These are phyloP conservation scores for Drosophila anceps DNA, from an alignment of 2,888 invertebrate genomes.

Conservation along the genomic window DNA sequence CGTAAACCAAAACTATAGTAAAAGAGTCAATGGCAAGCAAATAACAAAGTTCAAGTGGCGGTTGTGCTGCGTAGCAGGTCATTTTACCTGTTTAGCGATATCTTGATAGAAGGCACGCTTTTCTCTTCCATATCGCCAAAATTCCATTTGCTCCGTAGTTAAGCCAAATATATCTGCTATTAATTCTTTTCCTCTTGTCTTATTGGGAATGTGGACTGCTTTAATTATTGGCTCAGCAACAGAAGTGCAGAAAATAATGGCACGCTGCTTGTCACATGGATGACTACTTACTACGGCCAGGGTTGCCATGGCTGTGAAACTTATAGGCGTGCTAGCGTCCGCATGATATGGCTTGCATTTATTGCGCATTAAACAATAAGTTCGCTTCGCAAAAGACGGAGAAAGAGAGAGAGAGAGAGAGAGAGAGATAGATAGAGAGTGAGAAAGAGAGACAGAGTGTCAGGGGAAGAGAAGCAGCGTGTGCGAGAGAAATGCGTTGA, in stretches of 20 bases:
- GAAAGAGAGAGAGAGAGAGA: not conserved
- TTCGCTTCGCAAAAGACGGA: not conserved
- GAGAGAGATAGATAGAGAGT: not conserved
- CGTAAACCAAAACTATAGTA: slow-evolving; percentile 17
- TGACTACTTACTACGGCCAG: slow-evolving; percentile 9
- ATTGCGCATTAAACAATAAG: not conserved
- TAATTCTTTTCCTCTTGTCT: not conserved
- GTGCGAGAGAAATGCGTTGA: not conserved
- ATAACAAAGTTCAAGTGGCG: slow-evolving; percentile 62
- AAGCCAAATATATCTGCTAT: slow-evolving; percentile 52
- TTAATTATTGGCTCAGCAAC: slow-evolving; percentile 48
- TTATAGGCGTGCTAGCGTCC: not conserved
- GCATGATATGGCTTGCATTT: not conserved
- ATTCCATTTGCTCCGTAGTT: slow-evolving; percentile 70
- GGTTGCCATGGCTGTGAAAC: not conserved
- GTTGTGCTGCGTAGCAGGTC: slow-evolving; percentile 55
- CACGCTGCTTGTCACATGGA: slow-evolving; percentile 41
- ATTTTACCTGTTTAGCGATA: slow-evolving; percentile 42
- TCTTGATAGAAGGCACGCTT: slow-evolving; percentile 39
- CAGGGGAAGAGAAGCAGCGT: too few relatives aligned
- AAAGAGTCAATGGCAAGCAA: slow-evolving; percentile 37
- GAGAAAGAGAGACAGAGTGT: too few relatives aligned
- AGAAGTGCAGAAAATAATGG: slow-evolving; percentile 62
- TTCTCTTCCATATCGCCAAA: slow-evolving; percentile 68
- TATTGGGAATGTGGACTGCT: slow-evolving; percentile 35